phyloP scores from a whole-genome alignment of 2,113 vertebrate genomes.

The rabbit (Oryctolagus cuniculus) region DNA sequence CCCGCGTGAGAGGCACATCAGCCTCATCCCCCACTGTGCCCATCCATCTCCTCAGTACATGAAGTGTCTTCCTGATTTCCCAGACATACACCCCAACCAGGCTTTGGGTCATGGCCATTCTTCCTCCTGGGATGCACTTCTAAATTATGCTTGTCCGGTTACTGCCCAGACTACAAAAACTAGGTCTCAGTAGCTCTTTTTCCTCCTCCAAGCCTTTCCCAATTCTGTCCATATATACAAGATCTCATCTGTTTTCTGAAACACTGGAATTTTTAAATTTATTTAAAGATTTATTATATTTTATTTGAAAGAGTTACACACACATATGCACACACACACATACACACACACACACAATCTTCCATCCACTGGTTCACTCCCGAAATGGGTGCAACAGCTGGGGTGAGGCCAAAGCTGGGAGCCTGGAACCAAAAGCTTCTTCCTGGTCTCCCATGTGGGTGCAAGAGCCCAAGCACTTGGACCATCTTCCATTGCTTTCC shows the following conservation, averaged over 20 bases:
- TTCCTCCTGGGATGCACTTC: neutral
- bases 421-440: too few relatives aligned
- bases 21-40: neutral
- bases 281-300: too few relatives aligned
- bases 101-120: neutral
- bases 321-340: too few relatives aligned
- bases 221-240: neutral
- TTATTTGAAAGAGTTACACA: too few relatives aligned
- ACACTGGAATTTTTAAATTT: neutral
- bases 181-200: neutral
- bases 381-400: too few relatives aligned
- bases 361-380: too few relatives aligned
- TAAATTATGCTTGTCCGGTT: neutral
- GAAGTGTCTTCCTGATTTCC: neutral
- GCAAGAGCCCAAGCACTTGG: too few relatives aligned
- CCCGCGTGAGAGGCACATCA: neutral
- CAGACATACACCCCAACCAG: neutral
- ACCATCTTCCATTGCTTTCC: too few relatives aligned
- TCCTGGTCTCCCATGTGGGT: too few relatives aligned
- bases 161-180: neutral
- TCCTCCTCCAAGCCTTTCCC: neutral
- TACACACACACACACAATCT: too few relatives aligned
- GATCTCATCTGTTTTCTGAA: neutral
- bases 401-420: too few relatives aligned
- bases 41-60: neutral